Conservation (phyloP, 2,113 vertebrate genomes). For the Poeciliopsis retropinna region DNA sequence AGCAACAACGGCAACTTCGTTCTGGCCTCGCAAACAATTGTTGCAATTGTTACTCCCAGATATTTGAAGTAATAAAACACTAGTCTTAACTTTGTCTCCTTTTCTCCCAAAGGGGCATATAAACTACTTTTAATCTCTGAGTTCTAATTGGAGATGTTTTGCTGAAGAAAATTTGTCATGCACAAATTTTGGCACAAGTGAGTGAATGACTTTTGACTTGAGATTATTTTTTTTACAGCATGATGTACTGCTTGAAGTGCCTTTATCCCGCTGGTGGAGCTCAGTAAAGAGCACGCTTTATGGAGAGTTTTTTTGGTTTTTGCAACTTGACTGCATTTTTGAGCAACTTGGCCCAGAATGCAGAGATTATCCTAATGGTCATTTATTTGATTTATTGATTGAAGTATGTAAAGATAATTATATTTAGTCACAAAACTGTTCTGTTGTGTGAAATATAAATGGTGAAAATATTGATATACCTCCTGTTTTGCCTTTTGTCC, state of each 20-base stretch:
- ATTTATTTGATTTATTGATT: neutral
- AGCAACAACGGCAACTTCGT: slow-evolving; percentile 2
- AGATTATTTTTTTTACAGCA: slow-evolving; percentile 35
- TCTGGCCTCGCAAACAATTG: neutral
- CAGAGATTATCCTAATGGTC: neutral
- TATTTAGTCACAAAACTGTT: slow-evolving; percentile 5
- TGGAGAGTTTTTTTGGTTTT: neutral
- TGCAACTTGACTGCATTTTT: slow-evolving; percentile 2
- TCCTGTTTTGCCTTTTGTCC: slow-evolving; percentile 16
- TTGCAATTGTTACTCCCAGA: slow-evolving; percentile 2
- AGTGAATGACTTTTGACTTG: slow-evolving; percentile 41
- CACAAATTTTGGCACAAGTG: slow-evolving; percentile 64
- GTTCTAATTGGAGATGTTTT: slow-evolving; percentile 69
- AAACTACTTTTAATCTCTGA: slow-evolving; percentile 62
- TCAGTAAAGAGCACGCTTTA: slow-evolving; percentile 5
- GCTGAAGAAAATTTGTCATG: slow-evolving; percentile 22
- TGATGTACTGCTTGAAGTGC: slow-evolving; percentile 69
- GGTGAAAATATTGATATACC: slow-evolving; percentile 25
- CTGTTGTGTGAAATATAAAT: slow-evolving; percentile 6
- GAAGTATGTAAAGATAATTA: neutral
- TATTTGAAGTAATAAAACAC: slow-evolving; percentile 26
- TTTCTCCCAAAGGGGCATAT: slow-evolving; percentile 19
- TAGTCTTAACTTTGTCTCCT: slow-evolving; percentile 58
- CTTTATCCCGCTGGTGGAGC: slow-evolving; percentile 52
- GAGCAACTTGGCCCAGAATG: slow-evolving; percentile 4